Evolutionary conservation across 1,140 invertebrate genomes (phyloP).

Genomic region (Dendroctonus ponderosae): DNA sequence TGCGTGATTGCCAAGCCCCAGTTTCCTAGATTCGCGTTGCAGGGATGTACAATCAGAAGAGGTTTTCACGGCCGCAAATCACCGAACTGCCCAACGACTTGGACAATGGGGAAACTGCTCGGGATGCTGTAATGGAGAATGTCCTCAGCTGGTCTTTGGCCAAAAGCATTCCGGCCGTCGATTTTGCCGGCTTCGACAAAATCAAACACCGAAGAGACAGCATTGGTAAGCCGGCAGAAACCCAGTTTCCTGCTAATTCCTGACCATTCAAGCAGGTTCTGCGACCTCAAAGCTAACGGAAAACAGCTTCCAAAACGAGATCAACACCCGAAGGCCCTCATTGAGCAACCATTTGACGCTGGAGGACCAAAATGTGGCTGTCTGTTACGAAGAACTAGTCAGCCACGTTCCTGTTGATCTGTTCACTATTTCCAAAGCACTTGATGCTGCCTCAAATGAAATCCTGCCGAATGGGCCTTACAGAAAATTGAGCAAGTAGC

Average conservation of each 20-base stretch:
- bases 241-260: background rate
- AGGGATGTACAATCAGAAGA: constrained; percentile 41
- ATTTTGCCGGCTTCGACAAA: constrained; percentile 30
- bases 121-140: constrained; percentile 43
- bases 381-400: constrained; percentile 44
- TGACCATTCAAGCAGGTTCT: constrained; percentile 27
- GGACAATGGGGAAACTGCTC: constrained; percentile 2
- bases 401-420: constrained; percentile 52
- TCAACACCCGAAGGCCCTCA: constrained; percentile 28
- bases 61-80: constrained; percentile 22
- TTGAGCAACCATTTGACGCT: constrained; percentile 25
- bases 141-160: constrained; percentile 48
- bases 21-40: background rate
- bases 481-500: too few species aligned
- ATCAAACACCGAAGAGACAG: constrained; percentile 26
- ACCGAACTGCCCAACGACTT: constrained; percentile 23
- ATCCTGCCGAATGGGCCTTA: too few species aligned
- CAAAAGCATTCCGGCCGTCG: constrained; percentile 41
- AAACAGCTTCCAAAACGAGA: constrained; percentile 9
- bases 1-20: background rate
- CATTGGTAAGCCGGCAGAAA: constrained; percentile 17
- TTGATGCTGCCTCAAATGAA: constrained; percentile 9
- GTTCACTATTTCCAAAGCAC: constrained; percentile 50
- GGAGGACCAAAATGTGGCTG: constrained; percentile 17
- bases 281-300: constrained; percentile 33